phyloP scores from a whole-genome alignment of 2,888 invertebrate species.

The Ormyrus rosae region DNA sequence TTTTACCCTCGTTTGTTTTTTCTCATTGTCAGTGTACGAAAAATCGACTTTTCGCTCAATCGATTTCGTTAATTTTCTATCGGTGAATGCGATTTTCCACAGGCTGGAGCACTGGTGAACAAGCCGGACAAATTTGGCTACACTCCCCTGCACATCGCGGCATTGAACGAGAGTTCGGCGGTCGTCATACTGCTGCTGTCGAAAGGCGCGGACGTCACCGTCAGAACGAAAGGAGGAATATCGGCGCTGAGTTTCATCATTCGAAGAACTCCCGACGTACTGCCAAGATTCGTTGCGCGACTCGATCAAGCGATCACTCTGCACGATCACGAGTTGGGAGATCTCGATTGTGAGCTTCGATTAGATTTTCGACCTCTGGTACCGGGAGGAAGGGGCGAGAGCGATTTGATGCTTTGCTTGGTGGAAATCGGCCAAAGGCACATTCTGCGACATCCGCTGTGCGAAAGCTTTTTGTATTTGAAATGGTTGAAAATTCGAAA shows the following conservation, averaged over 20 bases:
- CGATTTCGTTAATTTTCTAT: too few relatives aligned
- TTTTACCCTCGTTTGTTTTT: too few relatives aligned
- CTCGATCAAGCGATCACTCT: constrained; percentile 86
- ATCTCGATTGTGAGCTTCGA: constrained; percentile 90
- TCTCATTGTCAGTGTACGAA: too few relatives aligned
- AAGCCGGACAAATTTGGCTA: constrained; percentile 89
- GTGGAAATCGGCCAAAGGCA: constrained; percentile 86
- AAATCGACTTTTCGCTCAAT: too few relatives aligned
- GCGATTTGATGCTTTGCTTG: constrained; percentile 81
- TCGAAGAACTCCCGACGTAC: constrained; percentile 88
- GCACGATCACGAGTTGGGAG: constrained; percentile 90
- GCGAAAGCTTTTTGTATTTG: constrained; percentile 88
- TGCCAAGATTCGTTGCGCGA: constrained; percentile 83
- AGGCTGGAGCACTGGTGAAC: constrained; percentile 86
- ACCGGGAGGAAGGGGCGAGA: constrained; percentile 73
- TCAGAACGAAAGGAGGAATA: constrained; percentile 87
- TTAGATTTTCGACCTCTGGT: constrained; percentile 79
- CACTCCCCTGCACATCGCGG: constrained; percentile 89
- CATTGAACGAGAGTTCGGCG: constrained; percentile 87
- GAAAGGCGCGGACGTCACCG: constrained; percentile 89
- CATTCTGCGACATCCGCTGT: constrained; percentile 88
- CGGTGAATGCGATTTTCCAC: constrained; percentile 67
- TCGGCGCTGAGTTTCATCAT: constrained; percentile 89
- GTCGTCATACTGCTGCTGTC: constrained; percentile 85
- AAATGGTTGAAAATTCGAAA: constrained; percentile 90